Base-by-base conservation (phyloP, 2,113 vertebrate genomes). In the Struthidea cinerea region DNA sequence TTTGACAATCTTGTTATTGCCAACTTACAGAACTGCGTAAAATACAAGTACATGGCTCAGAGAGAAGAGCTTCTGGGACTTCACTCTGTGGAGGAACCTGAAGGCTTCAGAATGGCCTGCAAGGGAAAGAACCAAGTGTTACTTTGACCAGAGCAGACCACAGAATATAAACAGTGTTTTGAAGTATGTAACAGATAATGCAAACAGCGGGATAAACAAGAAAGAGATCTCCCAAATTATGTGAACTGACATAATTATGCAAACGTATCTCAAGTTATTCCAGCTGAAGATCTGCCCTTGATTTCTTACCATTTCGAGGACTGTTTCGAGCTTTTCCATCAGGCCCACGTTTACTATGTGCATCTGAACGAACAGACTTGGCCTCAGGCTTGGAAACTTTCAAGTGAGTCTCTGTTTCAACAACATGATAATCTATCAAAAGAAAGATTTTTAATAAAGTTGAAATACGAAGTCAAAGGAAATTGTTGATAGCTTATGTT, bases 11-110 rank as follows among this genome's bases (percentile, higher is more conserved):
- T 56, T 84, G 24, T 32, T 55, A 81, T 46, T 37, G 50, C 56
- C 59, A 89, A 99, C 99, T 99, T 97, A 99, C 99, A 99, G 93
- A 93, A 99, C 35, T 94, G 99, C 97, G 4, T 99, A 99, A 95
- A 99, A 92, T 46, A 98, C 44, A 80, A 99, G 98, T 61, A 99
- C 61, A 7, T 98, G 98, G 89, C 98, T 99, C 78, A 99, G 95
- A 88, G 98, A 98, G 3, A 97, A 90, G 5, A 97, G 92, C 76
- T 98, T 98, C 91, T 97, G 94, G 49, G 95, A 90, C 63, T 98
- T 98, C 73, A 97, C 65, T 97, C 95, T 96, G 30, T 97, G 92
- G 73, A 97, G 69, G 30, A 98, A 69, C 33, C 68, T 94, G 41
- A n/a, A 52, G 18, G 96, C n/a, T 87, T 98, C 97, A 50, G 96